Conservation (phyloP, 2,113 vertebrate species). For the Cardinalis cardinalis region DNA sequence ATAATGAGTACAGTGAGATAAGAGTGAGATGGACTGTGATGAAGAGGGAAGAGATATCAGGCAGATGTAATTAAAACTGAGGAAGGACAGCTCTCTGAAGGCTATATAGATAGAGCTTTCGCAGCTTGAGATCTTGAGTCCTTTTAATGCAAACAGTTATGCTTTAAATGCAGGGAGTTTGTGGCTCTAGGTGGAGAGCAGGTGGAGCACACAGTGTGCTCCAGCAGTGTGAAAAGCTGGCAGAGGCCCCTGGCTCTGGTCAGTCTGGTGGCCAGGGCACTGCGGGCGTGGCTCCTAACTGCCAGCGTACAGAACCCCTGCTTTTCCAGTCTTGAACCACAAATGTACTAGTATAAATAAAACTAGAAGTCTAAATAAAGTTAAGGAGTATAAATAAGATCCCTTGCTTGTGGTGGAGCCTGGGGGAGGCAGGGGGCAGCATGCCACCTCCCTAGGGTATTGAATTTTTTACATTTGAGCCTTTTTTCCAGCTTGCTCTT, state of each 20-base stretch:
- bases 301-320: rapidly evolving
- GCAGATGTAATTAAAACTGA: background rate
- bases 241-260: background rate
- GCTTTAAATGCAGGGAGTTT: background rate
- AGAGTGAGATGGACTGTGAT: background rate
- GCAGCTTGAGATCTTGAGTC: background rate
- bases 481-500: background rate
- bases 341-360: background rate
- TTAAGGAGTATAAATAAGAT: constrained; percentile 10
- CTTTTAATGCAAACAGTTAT: background rate
- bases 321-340: background rate
- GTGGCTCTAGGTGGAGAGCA: background rate
- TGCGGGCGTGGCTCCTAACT: background rate
- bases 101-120: background rate
- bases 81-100: background rate
- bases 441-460: constrained; percentile 13
- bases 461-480: background rate
- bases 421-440: constrained; percentile 31
- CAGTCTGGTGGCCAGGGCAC: rapidly evolving
- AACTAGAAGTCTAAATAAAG: constrained; percentile 8
- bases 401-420: constrained; percentile 24
- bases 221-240: rapidly evolving
- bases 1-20: background rate
- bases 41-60: background rate
- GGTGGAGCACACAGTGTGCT: rapidly evolving